Percentiles rank a stretch among this genome's conserved stretches.
Evolutionary conservation across 2,888 invertebrate genomes (phyloP).

Genomic region (Trissolcus japonicus): DNA sequence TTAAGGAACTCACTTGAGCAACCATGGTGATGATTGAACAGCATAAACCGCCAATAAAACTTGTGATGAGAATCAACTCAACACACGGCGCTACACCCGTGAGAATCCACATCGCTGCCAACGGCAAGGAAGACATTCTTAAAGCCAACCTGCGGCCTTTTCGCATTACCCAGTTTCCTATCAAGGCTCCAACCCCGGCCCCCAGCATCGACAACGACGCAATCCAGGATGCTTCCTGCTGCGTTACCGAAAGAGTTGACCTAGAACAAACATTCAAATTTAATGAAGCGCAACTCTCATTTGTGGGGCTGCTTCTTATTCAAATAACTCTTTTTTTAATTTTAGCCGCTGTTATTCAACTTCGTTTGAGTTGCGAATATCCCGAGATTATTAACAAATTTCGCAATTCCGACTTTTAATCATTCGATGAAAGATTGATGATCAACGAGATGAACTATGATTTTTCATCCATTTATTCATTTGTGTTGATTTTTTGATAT

Average conservation of each 20-base stretch:
- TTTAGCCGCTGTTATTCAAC: background rate
- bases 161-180: constrained; percentile 87
- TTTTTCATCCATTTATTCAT: no score
- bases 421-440: no score
- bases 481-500: no score
- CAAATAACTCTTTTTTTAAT: background rate
- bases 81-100: constrained; percentile 88
- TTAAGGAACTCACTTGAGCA: constrained; percentile 79
- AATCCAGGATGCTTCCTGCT: constrained; percentile 89
- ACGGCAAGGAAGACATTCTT: constrained; percentile 84
- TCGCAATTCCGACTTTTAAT: no score
- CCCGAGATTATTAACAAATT: no score
- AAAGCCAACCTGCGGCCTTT: constrained; percentile 84
- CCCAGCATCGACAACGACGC: constrained; percentile 88
- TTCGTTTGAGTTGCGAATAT: no score
- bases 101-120: constrained; percentile 88
- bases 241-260: constrained; percentile 81
- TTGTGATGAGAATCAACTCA: constrained; percentile 88
- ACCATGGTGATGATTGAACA: constrained; percentile 87
- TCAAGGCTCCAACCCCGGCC: constrained; percentile 87
- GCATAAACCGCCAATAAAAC: constrained; percentile 90
- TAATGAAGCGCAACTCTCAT: background rate
- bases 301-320: no score
- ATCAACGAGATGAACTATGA: no score
- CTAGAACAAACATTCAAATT: constrained; percentile 56